Evolutionary conservation across 2,113 vertebrate genomes (phyloP).

Genomic region (Upupa epops): DNA sequence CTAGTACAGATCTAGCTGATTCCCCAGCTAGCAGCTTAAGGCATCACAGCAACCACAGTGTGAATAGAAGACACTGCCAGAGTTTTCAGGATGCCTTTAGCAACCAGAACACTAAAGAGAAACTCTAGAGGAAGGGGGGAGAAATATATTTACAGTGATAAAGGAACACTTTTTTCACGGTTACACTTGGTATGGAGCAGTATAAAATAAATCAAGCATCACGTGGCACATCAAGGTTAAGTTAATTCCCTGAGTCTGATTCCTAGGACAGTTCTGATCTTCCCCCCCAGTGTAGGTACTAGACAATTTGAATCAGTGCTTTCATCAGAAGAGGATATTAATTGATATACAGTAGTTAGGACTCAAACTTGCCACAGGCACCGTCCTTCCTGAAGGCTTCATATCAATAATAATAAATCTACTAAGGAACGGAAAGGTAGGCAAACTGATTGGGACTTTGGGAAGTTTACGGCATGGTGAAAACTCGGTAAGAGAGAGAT

Average conservation of each 20-base stretch:
- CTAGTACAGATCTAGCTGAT: background rate
- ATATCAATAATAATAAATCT: background rate
- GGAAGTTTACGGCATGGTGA: background rate
- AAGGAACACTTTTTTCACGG: background rate
- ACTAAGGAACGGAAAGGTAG: background rate
- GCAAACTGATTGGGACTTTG: background rate
- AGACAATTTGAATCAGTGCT: background rate
- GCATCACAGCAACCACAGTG: background rate
- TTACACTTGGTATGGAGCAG: background rate
- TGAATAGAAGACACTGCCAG: background rate
- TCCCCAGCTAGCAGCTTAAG: background rate
- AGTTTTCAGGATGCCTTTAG: background rate
- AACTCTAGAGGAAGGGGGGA: fast-evolving
- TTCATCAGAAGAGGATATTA: background rate
- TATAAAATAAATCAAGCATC: background rate
- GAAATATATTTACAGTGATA: background rate
- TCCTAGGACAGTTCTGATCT: background rate
- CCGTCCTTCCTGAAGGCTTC: background rate
- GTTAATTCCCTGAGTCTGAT: background rate
- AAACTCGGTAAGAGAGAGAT: background rate
- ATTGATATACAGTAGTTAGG: background rate
- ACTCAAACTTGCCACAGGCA: background rate
- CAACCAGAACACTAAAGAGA: background rate
- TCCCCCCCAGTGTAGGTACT: background rate
- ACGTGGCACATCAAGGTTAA: background rate